A percentile compares a stretch with the other conserved stretches of the same genome.
Conservation (phyloP, 1,140 invertebrate species). For the Frieseomelitta varia region DNA sequence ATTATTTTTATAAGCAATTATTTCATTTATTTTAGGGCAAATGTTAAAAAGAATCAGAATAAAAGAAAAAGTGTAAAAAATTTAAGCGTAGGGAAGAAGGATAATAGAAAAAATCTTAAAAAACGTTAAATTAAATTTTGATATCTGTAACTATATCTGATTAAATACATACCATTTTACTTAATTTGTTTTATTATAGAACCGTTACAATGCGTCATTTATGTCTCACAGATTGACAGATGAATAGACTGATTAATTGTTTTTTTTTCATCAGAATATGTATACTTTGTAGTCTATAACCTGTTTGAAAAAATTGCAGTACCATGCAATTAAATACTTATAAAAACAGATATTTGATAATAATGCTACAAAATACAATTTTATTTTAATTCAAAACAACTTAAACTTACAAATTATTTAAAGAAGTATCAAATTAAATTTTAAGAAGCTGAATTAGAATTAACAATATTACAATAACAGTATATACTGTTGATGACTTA, state of each 20-base stretch:
- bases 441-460: background rate
- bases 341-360: constrained; percentile 29
- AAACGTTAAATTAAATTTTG: constrained; percentile 48
- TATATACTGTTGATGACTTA: constrained; percentile 6
- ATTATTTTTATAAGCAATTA: background rate
- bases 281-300: constrained; percentile 62
- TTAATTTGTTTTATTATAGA: constrained; percentile 77
- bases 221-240: constrained; percentile 72
- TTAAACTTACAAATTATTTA: constrained; percentile 16
- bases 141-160: constrained; percentile 47
- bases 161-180: constrained; percentile 61
- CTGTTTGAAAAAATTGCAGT: constrained; percentile 71
- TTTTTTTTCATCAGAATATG: constrained; percentile 66
- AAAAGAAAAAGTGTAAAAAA: constrained; percentile 60
- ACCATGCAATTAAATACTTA: constrained; percentile 50
- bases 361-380: constrained; percentile 12
- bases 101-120: constrained; percentile 30
- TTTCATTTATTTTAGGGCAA: constrained; percentile 68
- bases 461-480: constrained; percentile 26
- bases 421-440: constrained; percentile 5
- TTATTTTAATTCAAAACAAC: background rate
- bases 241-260: constrained; percentile 73
- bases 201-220: constrained; percentile 76
- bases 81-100: constrained; percentile 22
- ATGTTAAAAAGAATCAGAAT: constrained; percentile 70